Conservation (phyloP, 2,113 vertebrate genomes). For the Trachemys scripta region DNA sequence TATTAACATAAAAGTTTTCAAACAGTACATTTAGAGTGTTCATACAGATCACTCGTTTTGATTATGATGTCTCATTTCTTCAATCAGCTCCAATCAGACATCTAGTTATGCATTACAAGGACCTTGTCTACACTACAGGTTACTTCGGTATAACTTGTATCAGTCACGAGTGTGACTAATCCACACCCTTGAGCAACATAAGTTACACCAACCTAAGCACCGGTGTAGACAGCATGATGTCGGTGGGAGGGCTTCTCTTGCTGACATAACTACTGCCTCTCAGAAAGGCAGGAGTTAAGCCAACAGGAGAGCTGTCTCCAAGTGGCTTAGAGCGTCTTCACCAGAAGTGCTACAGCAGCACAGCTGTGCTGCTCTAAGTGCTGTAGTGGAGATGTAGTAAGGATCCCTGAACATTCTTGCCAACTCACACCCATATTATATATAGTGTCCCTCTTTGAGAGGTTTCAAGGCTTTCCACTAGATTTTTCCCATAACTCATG, state of each 20-base stretch:
- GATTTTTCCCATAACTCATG: not conserved
- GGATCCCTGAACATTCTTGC: not conserved
- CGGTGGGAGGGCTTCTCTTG: no score
- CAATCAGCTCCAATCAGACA: not conserved
- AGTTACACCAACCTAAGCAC: no score
- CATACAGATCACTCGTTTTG: not conserved
- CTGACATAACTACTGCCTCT: not conserved
- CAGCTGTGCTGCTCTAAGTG: no score
- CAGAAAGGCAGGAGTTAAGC: no score
- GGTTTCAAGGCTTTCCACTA: no score
- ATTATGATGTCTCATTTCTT: not conserved
- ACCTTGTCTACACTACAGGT: no score
- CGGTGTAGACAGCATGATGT: no score
- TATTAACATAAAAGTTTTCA: not conserved
- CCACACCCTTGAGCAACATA: no score
- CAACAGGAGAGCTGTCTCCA: no score
- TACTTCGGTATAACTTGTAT: no score
- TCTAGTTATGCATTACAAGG: not conserved
- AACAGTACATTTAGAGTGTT: not conserved
- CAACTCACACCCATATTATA: not conserved
- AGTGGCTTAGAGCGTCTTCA: not conserved
- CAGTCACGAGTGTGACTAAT: no score
- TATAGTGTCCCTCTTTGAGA: not conserved
- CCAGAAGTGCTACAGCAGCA: not conserved
- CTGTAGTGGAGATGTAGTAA: not conserved